phyloP scores from a whole-genome alignment of 2,113 vertebrate genomes.

The Eolophus roseicapilla region DNA sequence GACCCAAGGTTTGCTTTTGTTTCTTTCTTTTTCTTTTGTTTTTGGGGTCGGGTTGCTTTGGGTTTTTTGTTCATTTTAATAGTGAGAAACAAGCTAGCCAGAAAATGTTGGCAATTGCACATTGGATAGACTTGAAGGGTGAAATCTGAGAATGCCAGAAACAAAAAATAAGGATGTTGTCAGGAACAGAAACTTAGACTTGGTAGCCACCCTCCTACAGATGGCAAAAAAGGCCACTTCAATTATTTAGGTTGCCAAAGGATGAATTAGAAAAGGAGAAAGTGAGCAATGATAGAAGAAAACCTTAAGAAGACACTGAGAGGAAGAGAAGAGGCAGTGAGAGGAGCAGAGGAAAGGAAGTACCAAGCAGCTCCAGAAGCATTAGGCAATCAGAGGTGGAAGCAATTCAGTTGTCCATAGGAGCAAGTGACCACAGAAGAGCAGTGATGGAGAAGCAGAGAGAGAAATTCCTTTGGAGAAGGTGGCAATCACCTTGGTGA shows the following conservation, averaged over 20 bases:
- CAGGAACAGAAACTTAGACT: slow-evolving; percentile 1
- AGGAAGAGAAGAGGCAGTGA: neutral
- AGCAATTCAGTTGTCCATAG: neutral
- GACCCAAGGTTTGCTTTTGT: neutral
- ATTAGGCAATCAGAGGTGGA: neutral
- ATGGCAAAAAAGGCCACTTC: neutral
- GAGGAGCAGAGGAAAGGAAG: neutral
- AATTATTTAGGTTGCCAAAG: neutral
- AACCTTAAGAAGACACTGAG: neutral
- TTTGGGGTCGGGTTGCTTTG: neutral
- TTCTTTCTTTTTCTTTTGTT: neutral
- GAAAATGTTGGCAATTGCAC: slow-evolving; percentile 23
- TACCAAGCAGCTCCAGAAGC: neutral
- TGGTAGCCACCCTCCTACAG: slow-evolving; percentile 3
- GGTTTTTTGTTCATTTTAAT: neutral
- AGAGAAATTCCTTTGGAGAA: neutral
- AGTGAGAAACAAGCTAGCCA: slow-evolving; percentile 46
- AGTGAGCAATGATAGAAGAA: neutral
- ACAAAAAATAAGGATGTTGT: slow-evolving; percentile 20
- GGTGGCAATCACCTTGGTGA: rapidly evolving
- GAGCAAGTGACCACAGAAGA: neutral
- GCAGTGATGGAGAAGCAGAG: neutral
- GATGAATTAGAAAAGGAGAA: neutral
- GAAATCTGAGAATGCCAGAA: slow-evolving; percentile 38
- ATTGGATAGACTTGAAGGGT: neutral